Base-by-base conservation (phyloP, 1,140 invertebrate species). In the Oncopodura yosiiana region DNA sequence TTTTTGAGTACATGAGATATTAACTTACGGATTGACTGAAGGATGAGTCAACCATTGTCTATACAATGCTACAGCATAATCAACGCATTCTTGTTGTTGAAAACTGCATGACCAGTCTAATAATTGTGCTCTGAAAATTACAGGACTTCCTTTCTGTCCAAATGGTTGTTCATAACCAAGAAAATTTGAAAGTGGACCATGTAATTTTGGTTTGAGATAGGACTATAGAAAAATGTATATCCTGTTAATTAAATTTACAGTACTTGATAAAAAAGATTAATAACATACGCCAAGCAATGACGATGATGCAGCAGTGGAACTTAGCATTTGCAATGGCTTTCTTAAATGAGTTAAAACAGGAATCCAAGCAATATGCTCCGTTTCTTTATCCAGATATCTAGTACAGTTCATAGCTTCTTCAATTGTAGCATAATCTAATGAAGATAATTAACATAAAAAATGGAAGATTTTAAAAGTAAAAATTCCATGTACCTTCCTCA, bases 351-450 rank as follows among this genome's bases (percentile, higher is more conserved):
- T 51, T 14, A 76, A 67, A 0, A 76, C 62, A 9, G 74, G 66
- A 14, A 69, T 67, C 81, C 81, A 82, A 0, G 79, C 78, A 6
- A 76, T 67, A 30, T 74, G 77, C n/a, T 79, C 75, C 14, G 68
- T 69, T 58, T 82, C 80, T 2, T 73, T 72, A 11, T 71, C 72
- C 16, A 84, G 70, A 67, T 82, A 84, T 26, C 73, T 74, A 14
- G 78, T 77, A 3, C 82, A 67, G 4, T 75, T 70, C 12, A 86
- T 71, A 0, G 82, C 77, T 16, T 29, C 42, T 8, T 52, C 37
- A 12, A 61, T 41, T 38, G 32, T 57, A 51, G 6, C 29, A 45
- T 27, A 29, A n/a, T 30, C 6, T n/a, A 45, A 19, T 23, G 26
- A 2, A 24, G 1, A 2, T n/a, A 24, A 14, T 23, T 2, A 14